These are phyloP conservation scores for Dioctria linearis DNA, from an alignment of 2,888 invertebrate species.

Conservation along the genomic window DNA sequence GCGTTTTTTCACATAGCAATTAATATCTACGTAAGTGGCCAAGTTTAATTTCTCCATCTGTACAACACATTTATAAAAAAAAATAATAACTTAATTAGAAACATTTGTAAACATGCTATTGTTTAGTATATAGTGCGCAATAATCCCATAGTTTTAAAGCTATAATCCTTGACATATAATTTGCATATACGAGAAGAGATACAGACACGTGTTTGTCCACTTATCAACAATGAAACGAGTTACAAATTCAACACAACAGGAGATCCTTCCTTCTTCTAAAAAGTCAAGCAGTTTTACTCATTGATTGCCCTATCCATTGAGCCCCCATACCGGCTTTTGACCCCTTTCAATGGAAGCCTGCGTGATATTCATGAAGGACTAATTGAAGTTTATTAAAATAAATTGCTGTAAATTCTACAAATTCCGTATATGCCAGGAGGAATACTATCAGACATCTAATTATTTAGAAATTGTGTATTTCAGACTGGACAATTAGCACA, in stretches of 20 bases:
- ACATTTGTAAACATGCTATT: no score
- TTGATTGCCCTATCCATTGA: slow-evolving; percentile 42
- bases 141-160: no score
- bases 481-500: slow-evolving; percentile 38
- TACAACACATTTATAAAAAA: no score
- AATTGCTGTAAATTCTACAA: slow-evolving; percentile 45
- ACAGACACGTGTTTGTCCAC: slow-evolving; percentile 34
- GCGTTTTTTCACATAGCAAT: no score
- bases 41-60: no score
- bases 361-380: slow-evolving; percentile 49
- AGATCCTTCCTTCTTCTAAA: slow-evolving; percentile 16
- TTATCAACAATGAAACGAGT: slow-evolving; percentile 39
- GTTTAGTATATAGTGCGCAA: no score
- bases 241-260: slow-evolving; percentile 38
- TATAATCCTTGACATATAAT: no score
- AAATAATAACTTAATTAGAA: no score
- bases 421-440: slow-evolving; percentile 34
- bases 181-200: no score
- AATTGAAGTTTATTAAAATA: slow-evolving; percentile 53
- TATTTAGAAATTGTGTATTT: slow-evolving; percentile 42
- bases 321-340: slow-evolving; percentile 35
- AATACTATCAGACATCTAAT: slow-evolving; percentile 31
- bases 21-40: no score
- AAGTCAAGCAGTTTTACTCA: slow-evolving; percentile 37
- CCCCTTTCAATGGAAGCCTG: slow-evolving; percentile 35